These are phyloP conservation scores for Adrianichthys oophorus DNA, from an alignment of 2,797 vertebrate species.

Conservation along the genomic window DNA sequence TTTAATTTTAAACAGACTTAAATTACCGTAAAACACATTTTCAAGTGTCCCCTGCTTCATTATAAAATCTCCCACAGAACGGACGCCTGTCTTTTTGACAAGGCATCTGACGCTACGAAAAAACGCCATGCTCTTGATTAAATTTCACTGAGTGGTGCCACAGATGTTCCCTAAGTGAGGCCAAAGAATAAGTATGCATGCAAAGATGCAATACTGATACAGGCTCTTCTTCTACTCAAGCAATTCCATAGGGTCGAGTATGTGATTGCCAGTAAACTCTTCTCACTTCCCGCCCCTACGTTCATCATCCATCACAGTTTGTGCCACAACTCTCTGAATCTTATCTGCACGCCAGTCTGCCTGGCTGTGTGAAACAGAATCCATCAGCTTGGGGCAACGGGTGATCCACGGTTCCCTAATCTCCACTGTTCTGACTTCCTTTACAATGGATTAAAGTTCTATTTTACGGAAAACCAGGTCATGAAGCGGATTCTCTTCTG, in stretches of 20 bases:
- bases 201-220: slow-evolving; percentile 42
- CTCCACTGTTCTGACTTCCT: slow-evolving; percentile 52
- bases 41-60: slow-evolving; percentile 9
- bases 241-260: slow-evolving; percentile 31
- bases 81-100: slow-evolving; percentile 27
- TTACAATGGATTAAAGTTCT: slow-evolving; percentile 65
- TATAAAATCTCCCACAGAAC: slow-evolving; percentile 14
- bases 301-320: slow-evolving; percentile 63
- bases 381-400: slow-evolving; percentile 56
- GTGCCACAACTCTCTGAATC: slow-evolving; percentile 49
- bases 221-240: slow-evolving; percentile 45
- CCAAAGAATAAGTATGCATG: slow-evolving; percentile 31
- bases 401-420: slow-evolving; percentile 68
- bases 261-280: slow-evolving; percentile 68
- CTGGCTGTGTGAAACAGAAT: slow-evolving; percentile 62
- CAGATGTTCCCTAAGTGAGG: slow-evolving; percentile 28
- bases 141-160: slow-evolving; percentile 32
- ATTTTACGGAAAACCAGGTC: slow-evolving; percentile 55
- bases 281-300: slow-evolving; percentile 45
- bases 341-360: slow-evolving; percentile 57
- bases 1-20: neutral
- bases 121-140: slow-evolving; percentile 34
- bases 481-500: slow-evolving; percentile 45
- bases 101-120: slow-evolving; percentile 28
- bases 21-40: neutral